These are phyloP conservation scores for Lophura swinhoii DNA, from an alignment of 2,797 vertebrate genomes.

Conservation along the genomic window DNA sequence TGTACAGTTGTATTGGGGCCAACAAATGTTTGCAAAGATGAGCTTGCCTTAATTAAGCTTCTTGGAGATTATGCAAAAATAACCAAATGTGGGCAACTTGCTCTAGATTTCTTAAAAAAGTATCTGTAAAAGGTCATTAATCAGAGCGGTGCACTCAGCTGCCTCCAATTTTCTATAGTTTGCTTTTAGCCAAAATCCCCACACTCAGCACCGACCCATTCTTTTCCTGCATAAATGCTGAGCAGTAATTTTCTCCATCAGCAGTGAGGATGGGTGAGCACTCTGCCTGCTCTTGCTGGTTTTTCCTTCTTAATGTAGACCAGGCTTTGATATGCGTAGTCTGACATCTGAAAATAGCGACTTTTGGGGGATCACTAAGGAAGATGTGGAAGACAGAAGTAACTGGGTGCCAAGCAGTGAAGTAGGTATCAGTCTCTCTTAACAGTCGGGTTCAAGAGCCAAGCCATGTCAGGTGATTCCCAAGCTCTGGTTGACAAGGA, in stretches of 20 bases:
- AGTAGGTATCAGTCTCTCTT: background rate
- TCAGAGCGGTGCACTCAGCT: background rate
- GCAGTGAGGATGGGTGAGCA: background rate
- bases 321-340: accelerated
- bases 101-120: constrained; percentile 19
- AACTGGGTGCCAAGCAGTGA: background rate
- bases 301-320: background rate
- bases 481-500: background rate
- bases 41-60: constrained; percentile 34
- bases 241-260: background rate
- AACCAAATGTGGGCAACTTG: constrained; percentile 2
- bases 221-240: background rate
- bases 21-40: constrained; percentile 7
- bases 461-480: accelerated
- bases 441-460: background rate
- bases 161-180: background rate
- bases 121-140: background rate
- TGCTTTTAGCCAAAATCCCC: background rate
- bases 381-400: background rate
- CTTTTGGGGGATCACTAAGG: background rate
- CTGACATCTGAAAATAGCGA: background rate
- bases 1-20: constrained; percentile 33
- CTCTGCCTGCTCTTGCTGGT: background rate
- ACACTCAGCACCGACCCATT: background rate
- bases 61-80: constrained; percentile 44